Base-by-base conservation (phyloP, 2,797 vertebrate genomes). In the Karalla daura region DNA sequence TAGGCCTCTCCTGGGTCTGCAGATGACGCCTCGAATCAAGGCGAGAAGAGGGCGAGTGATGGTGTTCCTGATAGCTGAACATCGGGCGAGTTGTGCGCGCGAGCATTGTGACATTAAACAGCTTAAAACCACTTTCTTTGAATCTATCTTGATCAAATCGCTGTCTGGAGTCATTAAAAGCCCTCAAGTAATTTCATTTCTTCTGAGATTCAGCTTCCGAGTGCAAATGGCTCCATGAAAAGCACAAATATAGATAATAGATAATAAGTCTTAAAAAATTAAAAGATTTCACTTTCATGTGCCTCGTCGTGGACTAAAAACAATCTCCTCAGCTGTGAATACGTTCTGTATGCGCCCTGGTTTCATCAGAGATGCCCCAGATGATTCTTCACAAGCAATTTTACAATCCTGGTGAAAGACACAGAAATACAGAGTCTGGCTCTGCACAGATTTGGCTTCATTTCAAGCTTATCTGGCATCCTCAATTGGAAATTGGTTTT, bases 71-170 rank as follows among this genome's bases (percentile, higher is more conserved):
- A 74, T 64, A 77, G 74, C 44, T 30, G 28, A 66, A n/a, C 32
- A 15, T 27, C 30, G 23, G 30, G 18, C 50, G 14, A 81, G 76
- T 77, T 79, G 78, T 81, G 87, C 23, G 17, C n/a, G 66, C 80
- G 76, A 64, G 78, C 81, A 75, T 13, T 83, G 84, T 7, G 55
- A 66, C 76, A 90, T 85, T 83, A 89, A 93, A 92, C 84, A 82
- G 86, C 85, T 92, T 91, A 76, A 76, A 91, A 88, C 18, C 69
- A 80, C 67, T 88, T 90, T 87, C 79, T 83, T 91, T 91, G 81
- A 93, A 92, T 94, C 90, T 86, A 92, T 92, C 89, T 89, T 91
- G 89, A 94, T 93, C 80, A 87, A 93, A 93, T 92, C 92, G 87
- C 85, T 91, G 87, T 92, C 90, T 72, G 21, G 84, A 86, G 78